phyloP scores from a whole-genome alignment of 2,888 invertebrate species.

The Meteorus cinctellus region DNA sequence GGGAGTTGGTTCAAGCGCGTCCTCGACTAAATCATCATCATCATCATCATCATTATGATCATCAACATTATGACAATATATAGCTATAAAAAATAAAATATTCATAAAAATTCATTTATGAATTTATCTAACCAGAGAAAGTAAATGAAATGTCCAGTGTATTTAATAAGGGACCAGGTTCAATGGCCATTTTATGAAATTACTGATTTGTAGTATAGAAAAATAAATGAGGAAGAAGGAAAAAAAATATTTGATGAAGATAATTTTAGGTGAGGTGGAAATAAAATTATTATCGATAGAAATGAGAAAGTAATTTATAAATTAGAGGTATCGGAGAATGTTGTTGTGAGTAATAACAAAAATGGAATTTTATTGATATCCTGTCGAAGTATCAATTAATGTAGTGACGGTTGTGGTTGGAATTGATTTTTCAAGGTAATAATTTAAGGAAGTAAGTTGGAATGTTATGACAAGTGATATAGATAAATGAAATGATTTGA shows the following conservation, averaged over 20 bases:
- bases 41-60: neutral
- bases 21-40: neutral
- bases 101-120: neutral
- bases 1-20: neutral
- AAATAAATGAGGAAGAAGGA: neutral
- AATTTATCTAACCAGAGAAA: conserved; percentile 41
- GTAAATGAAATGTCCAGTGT: conserved; percentile 30
- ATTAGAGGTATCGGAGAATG: neutral
- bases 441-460: too few species aligned
- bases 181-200: conserved; percentile 40
- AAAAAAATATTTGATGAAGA: neutral
- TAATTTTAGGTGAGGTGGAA: neutral
- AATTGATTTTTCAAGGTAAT: too few species aligned
- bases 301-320: conserved; percentile 13
- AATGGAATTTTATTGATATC: neutral
- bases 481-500: too few species aligned
- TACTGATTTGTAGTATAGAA: neutral
- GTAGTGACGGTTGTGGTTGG: too few species aligned
- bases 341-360: neutral
- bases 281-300: neutral
- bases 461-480: too few species aligned
- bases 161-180: conserved; percentile 37
- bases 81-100: neutral
- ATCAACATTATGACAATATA: neutral
- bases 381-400: neutral